Conservation (phyloP, 1,140 invertebrate species). For the Sarcophaga bullata region DNA sequence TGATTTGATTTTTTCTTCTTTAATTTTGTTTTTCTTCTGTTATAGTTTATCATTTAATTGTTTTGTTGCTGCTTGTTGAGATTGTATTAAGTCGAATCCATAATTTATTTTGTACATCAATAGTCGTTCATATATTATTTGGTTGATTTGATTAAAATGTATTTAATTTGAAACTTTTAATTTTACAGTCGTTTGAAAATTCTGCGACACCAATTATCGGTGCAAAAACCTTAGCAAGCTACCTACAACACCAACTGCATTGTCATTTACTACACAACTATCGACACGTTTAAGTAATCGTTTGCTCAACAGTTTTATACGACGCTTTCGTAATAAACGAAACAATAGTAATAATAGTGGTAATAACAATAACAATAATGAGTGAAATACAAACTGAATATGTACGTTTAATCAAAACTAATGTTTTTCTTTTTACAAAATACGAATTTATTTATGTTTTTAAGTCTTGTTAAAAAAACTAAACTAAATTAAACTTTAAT, state of each 20-base stretch:
- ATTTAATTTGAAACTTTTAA: conserved; percentile 13
- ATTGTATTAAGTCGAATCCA: background rate
- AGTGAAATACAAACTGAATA: background rate
- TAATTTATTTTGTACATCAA: background rate
- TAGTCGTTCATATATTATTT: background rate
- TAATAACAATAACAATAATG: background rate
- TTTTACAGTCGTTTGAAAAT: conserved; percentile 31
- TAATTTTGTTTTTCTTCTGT: too few relatives aligned
- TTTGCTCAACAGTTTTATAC: conserved; percentile 48
- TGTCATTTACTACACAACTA: conserved; percentile 19
- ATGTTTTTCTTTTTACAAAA: background rate
- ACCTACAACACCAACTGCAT: background rate
- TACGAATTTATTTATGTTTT: conserved; percentile 10
- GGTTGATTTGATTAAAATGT: background rate
- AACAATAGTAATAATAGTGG: background rate
- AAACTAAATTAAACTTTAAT: too few relatives aligned
- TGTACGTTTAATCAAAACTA: background rate
- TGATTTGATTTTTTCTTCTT: too few relatives aligned
- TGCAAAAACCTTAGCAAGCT: conserved; percentile 19
- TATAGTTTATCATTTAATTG: background rate
- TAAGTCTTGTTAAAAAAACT: background rate
- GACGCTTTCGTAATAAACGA: conserved; percentile 38
- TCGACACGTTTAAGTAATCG: conserved; percentile 50
- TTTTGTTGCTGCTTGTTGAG: conserved; percentile 3
- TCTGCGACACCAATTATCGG: conserved; percentile 29